Evolutionary conservation across 2,113 vertebrate species (phyloP).

Genomic region (Platycercus adscitus): DNA sequence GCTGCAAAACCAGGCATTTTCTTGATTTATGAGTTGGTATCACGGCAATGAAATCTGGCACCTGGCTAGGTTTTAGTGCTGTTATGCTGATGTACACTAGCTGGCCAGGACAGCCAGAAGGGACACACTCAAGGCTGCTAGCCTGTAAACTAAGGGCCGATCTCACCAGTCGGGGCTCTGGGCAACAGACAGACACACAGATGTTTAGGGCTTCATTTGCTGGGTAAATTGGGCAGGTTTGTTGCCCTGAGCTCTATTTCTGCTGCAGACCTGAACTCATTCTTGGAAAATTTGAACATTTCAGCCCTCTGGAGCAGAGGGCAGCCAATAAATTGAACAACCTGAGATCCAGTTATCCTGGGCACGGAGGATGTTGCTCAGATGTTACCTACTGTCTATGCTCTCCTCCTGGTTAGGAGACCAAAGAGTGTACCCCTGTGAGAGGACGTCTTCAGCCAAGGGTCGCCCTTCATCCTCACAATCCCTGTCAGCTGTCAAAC

Average conservation of each 20-base stretch:
- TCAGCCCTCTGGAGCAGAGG: neutral
- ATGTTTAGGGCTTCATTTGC: neutral
- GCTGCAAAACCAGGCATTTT: neutral
- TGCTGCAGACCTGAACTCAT: neutral
- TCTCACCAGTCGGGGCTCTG: neutral
- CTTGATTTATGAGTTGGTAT: neutral
- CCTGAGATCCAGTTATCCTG: neutral
- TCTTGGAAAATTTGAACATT: neutral
- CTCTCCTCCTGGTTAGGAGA: neutral
- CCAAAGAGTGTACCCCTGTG: neutral
- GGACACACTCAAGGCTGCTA: neutral
- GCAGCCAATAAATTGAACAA: neutral
- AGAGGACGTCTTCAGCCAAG: neutral
- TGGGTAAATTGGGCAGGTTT: neutral
- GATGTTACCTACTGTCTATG: neutral
- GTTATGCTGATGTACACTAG: neutral
- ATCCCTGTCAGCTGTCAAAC: neutral
- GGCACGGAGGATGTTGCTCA: neutral
- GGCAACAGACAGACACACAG: neutral
- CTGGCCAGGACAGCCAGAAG: neutral
- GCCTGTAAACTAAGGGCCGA: neutral
- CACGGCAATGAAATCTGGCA: neutral
- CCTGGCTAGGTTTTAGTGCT: neutral
- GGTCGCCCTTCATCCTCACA: neutral
- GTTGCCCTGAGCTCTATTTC: neutral